Percentiles rank a stretch among this genome's conserved stretches.
Evolutionary conservation across 2,888 invertebrate genomes (phyloP).

Genomic region (Aporophyla nigra): DNA sequence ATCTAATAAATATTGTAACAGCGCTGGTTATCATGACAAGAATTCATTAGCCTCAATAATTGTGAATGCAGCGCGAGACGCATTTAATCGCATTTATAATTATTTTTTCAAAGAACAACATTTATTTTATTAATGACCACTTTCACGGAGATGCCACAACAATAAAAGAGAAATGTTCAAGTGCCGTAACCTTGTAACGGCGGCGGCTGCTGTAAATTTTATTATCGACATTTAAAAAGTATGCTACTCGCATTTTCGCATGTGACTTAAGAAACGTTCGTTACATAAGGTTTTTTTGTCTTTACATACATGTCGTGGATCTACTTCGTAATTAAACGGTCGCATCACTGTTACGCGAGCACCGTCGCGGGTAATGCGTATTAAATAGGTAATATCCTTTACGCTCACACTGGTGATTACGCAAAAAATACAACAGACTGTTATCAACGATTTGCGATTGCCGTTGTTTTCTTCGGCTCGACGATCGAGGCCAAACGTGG

Average conservation of each 20-base stretch:
- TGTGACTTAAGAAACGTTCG: constrained; percentile 46
- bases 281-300: constrained; percentile 61
- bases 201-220: constrained; percentile 58
- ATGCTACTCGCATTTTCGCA: constrained; percentile 54
- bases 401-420: constrained; percentile 58
- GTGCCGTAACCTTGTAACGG: constrained; percentile 68
- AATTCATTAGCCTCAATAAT: constrained; percentile 76
- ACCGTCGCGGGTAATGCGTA: constrained; percentile 68
- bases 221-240: constrained; percentile 60
- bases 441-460: constrained; percentile 50
- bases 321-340: constrained; percentile 71
- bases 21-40: constrained; percentile 75
- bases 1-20: constrained; percentile 67
- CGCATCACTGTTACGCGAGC: constrained; percentile 70
- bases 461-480: constrained; percentile 40
- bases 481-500: constrained; percentile 24
- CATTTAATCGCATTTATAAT: constrained; percentile 63
- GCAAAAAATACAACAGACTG: constrained; percentile 58
- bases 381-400: constrained; percentile 72
- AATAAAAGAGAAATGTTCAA: constrained; percentile 72
- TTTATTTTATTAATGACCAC: constrained; percentile 64
- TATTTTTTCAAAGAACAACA: constrained; percentile 57
- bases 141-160: constrained; percentile 69
- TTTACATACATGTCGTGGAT: constrained; percentile 53
- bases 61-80: constrained; percentile 68